Conservation (phyloP, 2,888 invertebrate species). For the Andrena trimmerana region DNA sequence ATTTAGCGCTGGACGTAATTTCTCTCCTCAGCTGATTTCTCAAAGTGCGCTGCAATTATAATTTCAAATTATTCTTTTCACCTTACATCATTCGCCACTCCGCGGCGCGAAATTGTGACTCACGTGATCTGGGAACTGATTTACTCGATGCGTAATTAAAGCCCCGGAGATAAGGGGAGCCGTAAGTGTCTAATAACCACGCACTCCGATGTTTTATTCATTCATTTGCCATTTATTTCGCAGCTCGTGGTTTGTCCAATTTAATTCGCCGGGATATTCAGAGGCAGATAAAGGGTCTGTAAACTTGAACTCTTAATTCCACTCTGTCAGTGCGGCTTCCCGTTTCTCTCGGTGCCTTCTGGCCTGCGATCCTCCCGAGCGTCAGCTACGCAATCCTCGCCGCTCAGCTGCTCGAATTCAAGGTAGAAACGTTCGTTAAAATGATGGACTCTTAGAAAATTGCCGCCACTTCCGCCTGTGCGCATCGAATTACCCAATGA, state of each 20-base stretch:
- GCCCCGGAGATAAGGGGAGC: conserved; percentile 27
- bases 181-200: conserved; percentile 41
- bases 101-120: conserved; percentile 53
- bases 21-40: not conserved
- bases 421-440: conserved; percentile 34
- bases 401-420: not conserved
- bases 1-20: not conserved
- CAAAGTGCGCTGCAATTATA: conserved; percentile 32
- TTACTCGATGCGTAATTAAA: conserved; percentile 54
- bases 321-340: not conserved
- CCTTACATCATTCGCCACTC: conserved; percentile 18
- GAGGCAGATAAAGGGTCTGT: conserved; percentile 1
- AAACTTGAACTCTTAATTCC: not conserved
- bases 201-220: conserved; percentile 49
- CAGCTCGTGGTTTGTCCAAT: not conserved
- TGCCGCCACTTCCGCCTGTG: conserved; percentile 54
- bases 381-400: not conserved
- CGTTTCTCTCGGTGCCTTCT: not conserved
- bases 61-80: conserved; percentile 45
- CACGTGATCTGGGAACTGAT: conserved; percentile 51
- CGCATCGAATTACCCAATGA: conserved; percentile 57
- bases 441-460: conserved; percentile 56
- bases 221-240: conserved; percentile 9
- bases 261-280: not conserved
- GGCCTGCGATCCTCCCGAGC: not conserved